Conservation (phyloP, 37 sponge, comb jelly and placozoan species). For the Cladorhizidae sp. region DNA sequence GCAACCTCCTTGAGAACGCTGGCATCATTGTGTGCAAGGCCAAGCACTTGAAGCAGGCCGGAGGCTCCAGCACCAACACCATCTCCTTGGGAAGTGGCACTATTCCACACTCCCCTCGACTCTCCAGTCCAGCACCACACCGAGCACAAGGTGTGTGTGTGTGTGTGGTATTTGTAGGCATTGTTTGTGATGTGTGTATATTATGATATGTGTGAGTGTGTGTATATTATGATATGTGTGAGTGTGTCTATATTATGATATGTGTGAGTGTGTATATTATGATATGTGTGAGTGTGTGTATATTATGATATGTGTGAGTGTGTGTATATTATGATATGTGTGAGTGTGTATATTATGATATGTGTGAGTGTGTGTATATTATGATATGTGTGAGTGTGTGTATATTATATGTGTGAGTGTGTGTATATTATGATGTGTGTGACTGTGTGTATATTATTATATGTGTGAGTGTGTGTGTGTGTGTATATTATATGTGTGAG, state of each 20-base stretch:
- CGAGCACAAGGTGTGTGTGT: conserved; percentile 31
- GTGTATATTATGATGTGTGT: too few species aligned
- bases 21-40: conserved; percentile 88
- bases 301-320: too few species aligned
- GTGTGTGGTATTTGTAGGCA: neutral
- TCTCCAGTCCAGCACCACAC: conserved; percentile 76
- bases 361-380: too few species aligned
- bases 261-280: neutral
- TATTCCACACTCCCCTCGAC: conserved; percentile 65
- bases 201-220: neutral
- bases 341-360: too few species aligned
- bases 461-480: too few species aligned
- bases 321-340: too few species aligned
- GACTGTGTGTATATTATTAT: too few species aligned
- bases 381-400: too few species aligned
- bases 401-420: too few species aligned
- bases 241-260: neutral
- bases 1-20: conserved; percentile 83
- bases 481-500: neutral
- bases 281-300: too few species aligned
- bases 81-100: neutral
- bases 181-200: neutral
- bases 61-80: conserved; percentile 66
- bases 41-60: conserved; percentile 85
- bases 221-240: neutral